These are phyloP conservation scores for Rhadina sibilatrix DNA, from an alignment of 2,113 vertebrate species.

Conservation along the genomic window DNA sequence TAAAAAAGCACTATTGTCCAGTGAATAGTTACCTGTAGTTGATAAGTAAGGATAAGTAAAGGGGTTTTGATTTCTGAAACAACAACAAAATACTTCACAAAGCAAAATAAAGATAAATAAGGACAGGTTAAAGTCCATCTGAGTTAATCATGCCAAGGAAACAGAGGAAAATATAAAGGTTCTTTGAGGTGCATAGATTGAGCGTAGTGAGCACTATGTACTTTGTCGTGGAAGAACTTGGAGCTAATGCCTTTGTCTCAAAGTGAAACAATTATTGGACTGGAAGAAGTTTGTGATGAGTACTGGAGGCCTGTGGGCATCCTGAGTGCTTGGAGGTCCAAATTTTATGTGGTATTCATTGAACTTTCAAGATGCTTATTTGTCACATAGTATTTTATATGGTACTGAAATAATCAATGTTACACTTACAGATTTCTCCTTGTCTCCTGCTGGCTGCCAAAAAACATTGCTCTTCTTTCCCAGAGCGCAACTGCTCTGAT, in stretches of 20 bases:
- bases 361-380: not conserved
- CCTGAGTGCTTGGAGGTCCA: not conserved
- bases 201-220: fast-evolving
- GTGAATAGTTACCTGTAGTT: not conserved
- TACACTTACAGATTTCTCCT: not conserved
- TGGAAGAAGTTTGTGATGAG: not conserved
- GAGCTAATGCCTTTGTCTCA: not conserved
- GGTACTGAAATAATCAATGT: not conserved
- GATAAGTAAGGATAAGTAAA: not conserved
- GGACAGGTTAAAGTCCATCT: not conserved
- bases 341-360: not conserved
- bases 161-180: not conserved
- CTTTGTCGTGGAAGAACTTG: not conserved
- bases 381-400: not conserved
- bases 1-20: not conserved
- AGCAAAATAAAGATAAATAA: not conserved
- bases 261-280: not conserved
- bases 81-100: not conserved
- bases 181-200: not conserved
- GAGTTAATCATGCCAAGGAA: not conserved
- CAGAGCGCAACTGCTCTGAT: not conserved
- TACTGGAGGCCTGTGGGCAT: not conserved
- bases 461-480: not conserved
- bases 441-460: not conserved
- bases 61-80: not conserved